Conservation (phyloP, 2,888 invertebrate species). For the Cremastobaeus sp. region DNA sequence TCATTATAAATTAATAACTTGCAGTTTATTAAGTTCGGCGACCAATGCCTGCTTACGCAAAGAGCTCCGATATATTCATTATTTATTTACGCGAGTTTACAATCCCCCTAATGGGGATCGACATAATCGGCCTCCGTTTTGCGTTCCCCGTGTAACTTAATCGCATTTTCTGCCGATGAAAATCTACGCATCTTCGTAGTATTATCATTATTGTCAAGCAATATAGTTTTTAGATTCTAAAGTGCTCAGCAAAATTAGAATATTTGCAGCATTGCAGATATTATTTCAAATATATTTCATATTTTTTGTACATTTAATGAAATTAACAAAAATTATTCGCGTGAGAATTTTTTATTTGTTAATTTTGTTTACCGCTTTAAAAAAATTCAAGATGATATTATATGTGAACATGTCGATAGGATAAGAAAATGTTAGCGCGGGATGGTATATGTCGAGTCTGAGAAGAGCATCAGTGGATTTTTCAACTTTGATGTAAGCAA, state of each 20-base stretch:
- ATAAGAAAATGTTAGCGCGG: too few species aligned
- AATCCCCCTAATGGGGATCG: conserved; percentile 77
- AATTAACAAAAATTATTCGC: too few species aligned
- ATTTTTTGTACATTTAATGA: too few species aligned
- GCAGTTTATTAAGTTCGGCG: conserved; percentile 77
- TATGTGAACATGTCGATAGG: too few species aligned
- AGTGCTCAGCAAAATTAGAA: conserved; percentile 26
- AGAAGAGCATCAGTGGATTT: too few species aligned
- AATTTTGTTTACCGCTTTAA: too few species aligned
- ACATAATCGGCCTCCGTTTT: conserved; percentile 70
- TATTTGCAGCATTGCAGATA: too few species aligned
- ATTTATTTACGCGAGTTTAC: conserved; percentile 78
- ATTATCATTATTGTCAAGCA: conserved; percentile 48
- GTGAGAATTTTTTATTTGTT: too few species aligned
- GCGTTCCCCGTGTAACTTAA: conserved; percentile 59
- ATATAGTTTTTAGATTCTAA: conserved; percentile 22
- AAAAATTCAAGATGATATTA: too few species aligned
- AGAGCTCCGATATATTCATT: conserved; percentile 76
- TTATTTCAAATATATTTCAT: neutral
- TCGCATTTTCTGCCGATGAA: conserved; percentile 62
- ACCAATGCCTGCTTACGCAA: conserved; percentile 76
- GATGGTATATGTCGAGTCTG: too few species aligned
- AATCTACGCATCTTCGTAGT: conserved; percentile 55
- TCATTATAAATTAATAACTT: conserved; percentile 76
- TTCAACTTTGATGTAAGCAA: too few species aligned